These are phyloP conservation scores for Ochotona princeps DNA, from an alignment of 2,113 vertebrate genomes.

Conservation along the genomic window DNA sequence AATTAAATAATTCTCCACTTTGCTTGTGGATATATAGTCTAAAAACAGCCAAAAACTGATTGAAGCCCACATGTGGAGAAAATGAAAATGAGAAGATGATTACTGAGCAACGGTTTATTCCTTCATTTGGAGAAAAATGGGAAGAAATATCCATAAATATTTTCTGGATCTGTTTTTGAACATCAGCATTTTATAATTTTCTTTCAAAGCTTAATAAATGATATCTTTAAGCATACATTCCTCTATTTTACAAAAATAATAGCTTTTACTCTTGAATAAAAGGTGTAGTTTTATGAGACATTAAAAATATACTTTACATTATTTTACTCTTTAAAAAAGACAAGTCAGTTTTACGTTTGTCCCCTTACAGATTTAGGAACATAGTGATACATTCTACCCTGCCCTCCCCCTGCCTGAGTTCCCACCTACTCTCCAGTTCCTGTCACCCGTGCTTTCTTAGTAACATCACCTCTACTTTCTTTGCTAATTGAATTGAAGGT, in stretches of 20 bases:
- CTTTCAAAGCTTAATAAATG: not conserved
- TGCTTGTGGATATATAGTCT: constrained; percentile 18
- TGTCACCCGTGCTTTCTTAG: not conserved
- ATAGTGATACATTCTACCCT: too few species aligned
- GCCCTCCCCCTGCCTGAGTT: not conserved
- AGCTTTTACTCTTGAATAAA: constrained; percentile 10
- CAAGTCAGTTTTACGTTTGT: too few species aligned
- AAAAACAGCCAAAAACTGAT: constrained; percentile 57
- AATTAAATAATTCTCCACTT: constrained; percentile 49
- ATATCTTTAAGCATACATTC: not conserved
- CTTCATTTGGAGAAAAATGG: constrained; percentile 39
- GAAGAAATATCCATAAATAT: constrained; percentile 1
- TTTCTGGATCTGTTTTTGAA: constrained; percentile 6
- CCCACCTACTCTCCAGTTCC: too few species aligned
- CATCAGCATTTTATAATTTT: not conserved
- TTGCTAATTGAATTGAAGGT: not conserved
- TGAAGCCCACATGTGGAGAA: constrained; percentile 47
- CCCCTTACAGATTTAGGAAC: not conserved
- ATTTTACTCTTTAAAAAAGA: not conserved
- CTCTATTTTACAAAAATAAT: not conserved
- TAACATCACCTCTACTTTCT: not conserved
- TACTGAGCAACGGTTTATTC: not conserved
- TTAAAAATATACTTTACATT: too few species aligned
- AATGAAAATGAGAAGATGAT: constrained; percentile 63
- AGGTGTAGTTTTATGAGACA: not conserved